Evolutionary conservation across 2,113 vertebrate species (phyloP), one percentile per base, ranked within the genome.

Genomic region (Sinocyclocheilus anshuiensis): DNA sequence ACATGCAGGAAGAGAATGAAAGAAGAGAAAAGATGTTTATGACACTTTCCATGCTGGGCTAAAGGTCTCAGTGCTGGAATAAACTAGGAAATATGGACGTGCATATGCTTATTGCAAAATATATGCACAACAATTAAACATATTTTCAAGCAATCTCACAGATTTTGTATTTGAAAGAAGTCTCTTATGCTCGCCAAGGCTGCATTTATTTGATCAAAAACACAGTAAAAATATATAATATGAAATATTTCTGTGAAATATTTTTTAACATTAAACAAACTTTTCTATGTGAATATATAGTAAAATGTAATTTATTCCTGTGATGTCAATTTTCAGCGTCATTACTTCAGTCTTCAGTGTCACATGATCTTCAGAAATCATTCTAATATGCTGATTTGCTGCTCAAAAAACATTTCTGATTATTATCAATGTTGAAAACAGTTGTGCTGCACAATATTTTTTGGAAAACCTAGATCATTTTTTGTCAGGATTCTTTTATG

Each of bases 21-120:
- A 69, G 26, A 85, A n/a, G 74, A 11, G 22, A 75, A 36, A n/a
- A 86, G 6, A 26, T 13, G 59, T 86, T 88, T 88, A 88, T 48
- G 39, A 84, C 50, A n/a, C 20, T 36, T 85, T 63, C 7, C 72
- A 78, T 8, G 36, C 79, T 75, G 29, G 11, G 50, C 42, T 45
- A 11, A 45, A 45, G 42, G 10, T 82, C 57, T 8, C 26, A 55
- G 69, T n/a, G 65, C 33, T 36, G 39, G 22, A 78, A 84, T 29
- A 22, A 81, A 57, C 45, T 18, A 78, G 36, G 87, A 86, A 79
- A 82, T 77, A 81, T 85, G 83, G 83, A 85, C 7, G 7, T 12
- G 71, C 29, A 39, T 85, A 45, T 45, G 42, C 42, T 45, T 45
- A 45, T 42, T 45, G 42, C 42, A 45, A 65, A 71, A 39, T 9